Evolutionary conservation across 1,140 invertebrate species (phyloP).

Genomic region (Leptinotarsa defecta): DNA sequence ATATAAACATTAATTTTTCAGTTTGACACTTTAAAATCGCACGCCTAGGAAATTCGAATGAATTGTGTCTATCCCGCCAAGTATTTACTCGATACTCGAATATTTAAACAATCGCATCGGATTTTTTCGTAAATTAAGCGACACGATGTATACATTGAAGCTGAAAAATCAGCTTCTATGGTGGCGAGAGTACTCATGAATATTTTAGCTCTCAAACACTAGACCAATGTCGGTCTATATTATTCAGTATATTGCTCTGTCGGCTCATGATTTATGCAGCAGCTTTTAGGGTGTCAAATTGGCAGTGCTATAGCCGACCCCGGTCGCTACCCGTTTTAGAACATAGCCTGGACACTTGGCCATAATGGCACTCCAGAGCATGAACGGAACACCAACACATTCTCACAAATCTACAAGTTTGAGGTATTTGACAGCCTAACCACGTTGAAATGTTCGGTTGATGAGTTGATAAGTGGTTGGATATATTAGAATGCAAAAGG

Average conservation of each 20-base stretch:
- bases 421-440: neutral
- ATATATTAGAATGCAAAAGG: too few relatives aligned
- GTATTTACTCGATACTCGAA: neutral
- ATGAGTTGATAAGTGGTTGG: neutral
- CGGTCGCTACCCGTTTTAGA: conserved; percentile 22
- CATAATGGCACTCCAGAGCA: conserved; percentile 18
- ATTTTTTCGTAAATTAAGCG: conserved; percentile 12
- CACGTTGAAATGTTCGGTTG: neutral
- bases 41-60: neutral
- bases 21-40: too few relatives aligned
- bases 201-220: conserved; percentile 53
- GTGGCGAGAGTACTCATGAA: conserved; percentile 47
- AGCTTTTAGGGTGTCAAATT: conserved; percentile 53
- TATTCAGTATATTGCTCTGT: conserved; percentile 49
- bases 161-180: conserved; percentile 30
- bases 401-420: neutral
- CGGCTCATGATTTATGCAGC: conserved; percentile 51
- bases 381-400: neutral
- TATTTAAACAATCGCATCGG: neutral
- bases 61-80: neutral
- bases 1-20: too few relatives aligned
- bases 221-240: conserved; percentile 49
- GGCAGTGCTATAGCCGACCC: conserved; percentile 37
- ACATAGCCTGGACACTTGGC: conserved; percentile 14
- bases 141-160: conserved; percentile 16